phyloP scores from a whole-genome alignment of 2,113 vertebrate genomes.

The Anhinga rufa region DNA sequence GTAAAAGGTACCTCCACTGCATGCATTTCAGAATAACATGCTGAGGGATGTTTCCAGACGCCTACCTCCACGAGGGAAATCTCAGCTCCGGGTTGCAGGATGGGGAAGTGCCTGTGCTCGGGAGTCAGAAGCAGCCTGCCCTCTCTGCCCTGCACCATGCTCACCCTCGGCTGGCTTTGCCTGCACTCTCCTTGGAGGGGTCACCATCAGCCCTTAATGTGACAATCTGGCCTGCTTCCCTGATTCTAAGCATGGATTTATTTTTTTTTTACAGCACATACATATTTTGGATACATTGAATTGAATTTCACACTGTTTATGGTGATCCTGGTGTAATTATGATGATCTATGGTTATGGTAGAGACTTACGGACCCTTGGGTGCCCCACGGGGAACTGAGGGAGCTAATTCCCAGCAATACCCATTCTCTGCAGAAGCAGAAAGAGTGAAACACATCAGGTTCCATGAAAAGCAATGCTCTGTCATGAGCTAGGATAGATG shows the following conservation, averaged over 20 bases:
- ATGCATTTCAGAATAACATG: not conserved
- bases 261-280: not conserved
- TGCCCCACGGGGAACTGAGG: not conserved
- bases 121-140: accelerated
- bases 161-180: not conserved
- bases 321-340: not conserved
- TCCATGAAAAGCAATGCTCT: not conserved
- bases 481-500: not conserved
- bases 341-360: accelerated
- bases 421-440: not conserved
- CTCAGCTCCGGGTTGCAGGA: not conserved
- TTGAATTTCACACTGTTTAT: not conserved
- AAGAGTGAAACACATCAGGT: not conserved
- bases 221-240: not conserved
- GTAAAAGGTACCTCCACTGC: not conserved
- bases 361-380: not conserved
- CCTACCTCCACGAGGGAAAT: not conserved
- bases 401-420: not conserved
- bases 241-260: not conserved
- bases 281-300: not conserved
- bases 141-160: not conserved
- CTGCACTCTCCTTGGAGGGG: not conserved
- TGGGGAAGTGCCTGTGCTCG: not conserved
- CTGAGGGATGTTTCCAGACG: not conserved
- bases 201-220: accelerated